A percentile compares a stretch with the other conserved stretches of the same genome.
phyloP scores from a whole-genome alignment of 2,888 invertebrate species.

The Drosophila nr. medialis region DNA sequence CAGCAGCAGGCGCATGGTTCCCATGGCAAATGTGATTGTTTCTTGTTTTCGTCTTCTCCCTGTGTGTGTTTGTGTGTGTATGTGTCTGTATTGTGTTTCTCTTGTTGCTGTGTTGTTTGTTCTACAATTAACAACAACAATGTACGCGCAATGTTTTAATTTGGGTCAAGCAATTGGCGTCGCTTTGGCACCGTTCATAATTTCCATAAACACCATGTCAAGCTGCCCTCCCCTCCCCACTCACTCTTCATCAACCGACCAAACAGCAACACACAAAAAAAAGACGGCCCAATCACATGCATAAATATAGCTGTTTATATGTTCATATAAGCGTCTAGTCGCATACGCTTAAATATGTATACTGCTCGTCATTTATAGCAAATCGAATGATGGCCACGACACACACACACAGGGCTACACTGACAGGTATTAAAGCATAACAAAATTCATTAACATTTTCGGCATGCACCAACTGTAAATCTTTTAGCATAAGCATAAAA shows the following conservation, averaged over 20 bases:
- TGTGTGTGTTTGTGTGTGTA: background rate
- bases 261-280: background rate
- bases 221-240: background rate
- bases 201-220: slow-evolving; percentile 55
- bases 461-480: slow-evolving; percentile 78
- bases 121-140: slow-evolving; percentile 73
- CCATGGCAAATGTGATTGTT: slow-evolving; percentile 66
- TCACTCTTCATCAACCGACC: background rate
- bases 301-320: slow-evolving; percentile 33
- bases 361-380: slow-evolving; percentile 60
- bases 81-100: slow-evolving; percentile 7
- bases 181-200: slow-evolving; percentile 66
- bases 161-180: slow-evolving; percentile 74
- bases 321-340: slow-evolving; percentile 20
- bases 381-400: slow-evolving; percentile 57
- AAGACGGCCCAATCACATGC: slow-evolving; percentile 42
- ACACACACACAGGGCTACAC: slow-evolving; percentile 9
- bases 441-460: slow-evolving; percentile 75
- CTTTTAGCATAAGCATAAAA: slow-evolving; percentile 76
- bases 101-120: slow-evolving; percentile 45
- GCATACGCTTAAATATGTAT: slow-evolving; percentile 28
- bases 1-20: slow-evolving; percentile 42
- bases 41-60: slow-evolving; percentile 8
- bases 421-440: slow-evolving; percentile 54
- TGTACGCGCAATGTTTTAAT: slow-evolving; percentile 58